These are phyloP conservation scores for Ganaspis sp. DNA, from an alignment of 1,140 invertebrate species.

Conservation along the genomic window DNA sequence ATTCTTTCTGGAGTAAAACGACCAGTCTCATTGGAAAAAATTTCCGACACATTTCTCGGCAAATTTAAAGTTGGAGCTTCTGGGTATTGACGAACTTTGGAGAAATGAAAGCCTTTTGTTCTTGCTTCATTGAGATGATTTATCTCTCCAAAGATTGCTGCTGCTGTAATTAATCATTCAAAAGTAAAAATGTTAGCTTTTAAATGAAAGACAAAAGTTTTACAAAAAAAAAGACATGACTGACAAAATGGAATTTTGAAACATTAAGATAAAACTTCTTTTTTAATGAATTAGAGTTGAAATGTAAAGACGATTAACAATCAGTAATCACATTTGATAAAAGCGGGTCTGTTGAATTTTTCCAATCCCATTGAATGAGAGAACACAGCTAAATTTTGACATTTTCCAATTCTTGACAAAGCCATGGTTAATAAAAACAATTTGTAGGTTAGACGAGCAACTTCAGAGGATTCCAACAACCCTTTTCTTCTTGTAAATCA, in stretches of 20 bases:
- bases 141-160: neutral
- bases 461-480: neutral
- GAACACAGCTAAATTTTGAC: constrained; percentile 34
- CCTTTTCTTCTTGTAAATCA: neutral
- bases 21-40: constrained; percentile 76
- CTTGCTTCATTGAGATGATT: constrained; percentile 9
- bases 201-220: neutral
- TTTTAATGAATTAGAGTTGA: too few species aligned
- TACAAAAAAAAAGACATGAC: neutral
- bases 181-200: neutral
- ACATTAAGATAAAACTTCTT: neutral
- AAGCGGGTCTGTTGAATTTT: constrained; percentile 12
- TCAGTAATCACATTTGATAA: constrained; percentile 9
- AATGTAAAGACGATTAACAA: neutral
- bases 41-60: constrained; percentile 73
- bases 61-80: constrained; percentile 66
- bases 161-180: neutral
- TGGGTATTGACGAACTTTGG: constrained; percentile 60
- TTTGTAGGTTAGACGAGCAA: neutral
- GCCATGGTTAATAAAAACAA: constrained; percentile 38
- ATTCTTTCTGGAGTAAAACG: constrained; percentile 80
- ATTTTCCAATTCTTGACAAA: constrained; percentile 40
- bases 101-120: constrained; percentile 55
- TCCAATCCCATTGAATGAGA: constrained; percentile 35
- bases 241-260: neutral